Conservation (phyloP, 2,797 vertebrate species). For the Borostomias antarcticus region DNA sequence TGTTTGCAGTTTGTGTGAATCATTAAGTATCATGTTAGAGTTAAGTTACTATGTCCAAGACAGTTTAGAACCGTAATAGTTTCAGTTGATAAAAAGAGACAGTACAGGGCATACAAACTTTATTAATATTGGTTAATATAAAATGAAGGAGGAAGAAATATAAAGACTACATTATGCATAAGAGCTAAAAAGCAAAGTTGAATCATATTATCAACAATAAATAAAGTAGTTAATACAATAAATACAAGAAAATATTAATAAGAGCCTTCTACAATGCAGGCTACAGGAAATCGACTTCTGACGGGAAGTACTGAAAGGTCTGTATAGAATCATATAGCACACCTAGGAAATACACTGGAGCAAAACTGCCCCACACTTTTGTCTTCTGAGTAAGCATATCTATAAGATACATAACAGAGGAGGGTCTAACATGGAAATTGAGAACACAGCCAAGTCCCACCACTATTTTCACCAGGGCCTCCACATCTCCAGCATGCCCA, state of each 20-base stretch:
- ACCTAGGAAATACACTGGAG: constrained; percentile 78
- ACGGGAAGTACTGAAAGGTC: constrained; percentile 86
- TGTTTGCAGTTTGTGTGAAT: too few relatives aligned
- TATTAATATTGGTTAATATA: constrained; percentile 67
- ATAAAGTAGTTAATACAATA: constrained; percentile 84
- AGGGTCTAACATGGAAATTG: constrained; percentile 72
- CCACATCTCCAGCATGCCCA: constrained; percentile 86
- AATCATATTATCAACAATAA: constrained; percentile 68
- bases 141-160: constrained; percentile 51
- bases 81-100: not conserved
- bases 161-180: constrained; percentile 48
- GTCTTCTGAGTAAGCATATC: constrained; percentile 89
- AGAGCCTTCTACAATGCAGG: constrained; percentile 93
- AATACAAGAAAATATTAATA: constrained; percentile 83
- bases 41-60: too few relatives aligned
- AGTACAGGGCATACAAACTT: constrained; percentile 34
- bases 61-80: not conserved
- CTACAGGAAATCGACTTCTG: constrained; percentile 85
- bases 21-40: too few relatives aligned
- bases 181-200: constrained; percentile 54
- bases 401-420: constrained; percentile 91
- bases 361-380: constrained; percentile 77
- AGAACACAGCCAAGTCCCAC: constrained; percentile 34
- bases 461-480: constrained; percentile 83
- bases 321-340: constrained; percentile 75